Percentiles rank a stretch among this genome's conserved stretches.
Evolutionary conservation across 1,140 invertebrate genomes (phyloP).

Genomic region (Saccostrea glomerata): DNA sequence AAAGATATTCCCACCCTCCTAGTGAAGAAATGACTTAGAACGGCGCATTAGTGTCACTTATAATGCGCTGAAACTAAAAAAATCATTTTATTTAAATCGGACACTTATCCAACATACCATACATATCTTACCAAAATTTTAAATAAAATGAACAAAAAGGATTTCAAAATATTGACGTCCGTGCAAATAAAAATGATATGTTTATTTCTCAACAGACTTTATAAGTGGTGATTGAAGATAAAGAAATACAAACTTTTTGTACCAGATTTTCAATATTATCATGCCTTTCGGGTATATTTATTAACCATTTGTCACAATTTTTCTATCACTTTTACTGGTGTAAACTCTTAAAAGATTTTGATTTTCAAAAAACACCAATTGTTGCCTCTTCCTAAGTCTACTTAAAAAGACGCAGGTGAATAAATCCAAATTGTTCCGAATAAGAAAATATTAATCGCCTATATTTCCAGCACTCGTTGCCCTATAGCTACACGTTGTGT

Average conservation of each 20-base stretch:
- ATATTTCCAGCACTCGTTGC: too few relatives aligned
- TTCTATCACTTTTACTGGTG: not conserved
- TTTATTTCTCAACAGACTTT: not conserved
- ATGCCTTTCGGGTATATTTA: slow-evolving; percentile 10
- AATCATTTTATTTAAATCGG: slow-evolving; percentile 21
- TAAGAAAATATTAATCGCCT: too few relatives aligned
- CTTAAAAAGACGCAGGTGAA: not conserved
- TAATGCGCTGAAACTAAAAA: slow-evolving; percentile 25
- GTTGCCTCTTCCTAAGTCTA: not conserved
- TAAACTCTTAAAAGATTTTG: not conserved
- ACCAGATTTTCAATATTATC: not conserved
- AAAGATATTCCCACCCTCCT: slow-evolving; percentile 26
- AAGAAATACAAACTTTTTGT: not conserved
- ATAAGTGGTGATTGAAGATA: slow-evolving; percentile 24
- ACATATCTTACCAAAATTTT: slow-evolving; percentile 21
- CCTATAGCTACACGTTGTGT: too few relatives aligned
- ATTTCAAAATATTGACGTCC: slow-evolving; percentile 11
- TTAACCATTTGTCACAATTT: not conserved
- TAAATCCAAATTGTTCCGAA: not conserved
- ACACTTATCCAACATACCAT: slow-evolving; percentile 8
- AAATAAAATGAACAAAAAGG: slow-evolving; percentile 20
- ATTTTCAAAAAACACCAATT: not conserved
- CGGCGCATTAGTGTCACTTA: slow-evolving; percentile 31
- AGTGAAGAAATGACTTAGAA: not conserved
- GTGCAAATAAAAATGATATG: slow-evolving; percentile 5